Conservation (phyloP, 92 coral and sea anemone species). For the Metridium senile region DNA sequence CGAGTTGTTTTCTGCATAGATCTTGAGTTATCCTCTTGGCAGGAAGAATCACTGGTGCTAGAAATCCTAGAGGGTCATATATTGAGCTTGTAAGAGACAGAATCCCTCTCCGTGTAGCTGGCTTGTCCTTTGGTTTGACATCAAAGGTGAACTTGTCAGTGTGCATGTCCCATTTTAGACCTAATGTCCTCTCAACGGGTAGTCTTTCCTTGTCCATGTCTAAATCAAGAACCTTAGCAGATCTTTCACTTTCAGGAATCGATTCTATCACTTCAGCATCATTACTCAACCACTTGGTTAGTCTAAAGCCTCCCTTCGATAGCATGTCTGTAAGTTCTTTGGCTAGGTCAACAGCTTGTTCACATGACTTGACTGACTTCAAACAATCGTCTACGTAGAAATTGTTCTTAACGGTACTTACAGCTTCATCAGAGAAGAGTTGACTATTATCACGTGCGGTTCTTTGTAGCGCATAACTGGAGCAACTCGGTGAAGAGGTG, state of each 20-base stretch:
- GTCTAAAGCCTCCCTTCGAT: slow-evolving; percentile 43
- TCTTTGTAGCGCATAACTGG: slow-evolving; percentile 21
- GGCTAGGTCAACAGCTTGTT: slow-evolving; percentile 6
- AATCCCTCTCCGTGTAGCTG: slow-evolving; percentile 34
- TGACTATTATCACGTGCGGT: slow-evolving; percentile 31
- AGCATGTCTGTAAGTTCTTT: slow-evolving; percentile 13
- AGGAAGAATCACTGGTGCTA: slow-evolving; percentile 28
- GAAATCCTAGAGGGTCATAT: slow-evolving; percentile 40
- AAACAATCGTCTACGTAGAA: slow-evolving; percentile 48
- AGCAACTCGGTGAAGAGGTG: slow-evolving; percentile 41
- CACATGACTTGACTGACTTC: slow-evolving; percentile 6
- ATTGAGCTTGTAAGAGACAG: slow-evolving; percentile 30
- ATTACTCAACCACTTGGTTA: slow-evolving; percentile 49
- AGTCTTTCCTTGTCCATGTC: slow-evolving; percentile 12
- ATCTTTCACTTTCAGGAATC: slow-evolving; percentile 38
- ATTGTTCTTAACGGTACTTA: slow-evolving; percentile 26
- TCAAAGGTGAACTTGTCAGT: slow-evolving; percentile 14
- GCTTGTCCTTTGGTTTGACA: slow-evolving; percentile 8
- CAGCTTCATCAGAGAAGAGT: not conserved
- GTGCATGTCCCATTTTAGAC: slow-evolving; percentile 25
- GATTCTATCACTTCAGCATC: slow-evolving; percentile 5
- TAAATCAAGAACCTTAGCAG: slow-evolving; percentile 4
- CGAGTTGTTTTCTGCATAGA: slow-evolving; percentile 25
- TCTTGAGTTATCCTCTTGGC: slow-evolving; percentile 34
- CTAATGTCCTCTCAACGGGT: slow-evolving; percentile 24